A percentile compares a stretch with the other conserved stretches of the same genome.
Conservation (phyloP, 2,797 vertebrate genomes). For the Phoeniculus purpureus region DNA sequence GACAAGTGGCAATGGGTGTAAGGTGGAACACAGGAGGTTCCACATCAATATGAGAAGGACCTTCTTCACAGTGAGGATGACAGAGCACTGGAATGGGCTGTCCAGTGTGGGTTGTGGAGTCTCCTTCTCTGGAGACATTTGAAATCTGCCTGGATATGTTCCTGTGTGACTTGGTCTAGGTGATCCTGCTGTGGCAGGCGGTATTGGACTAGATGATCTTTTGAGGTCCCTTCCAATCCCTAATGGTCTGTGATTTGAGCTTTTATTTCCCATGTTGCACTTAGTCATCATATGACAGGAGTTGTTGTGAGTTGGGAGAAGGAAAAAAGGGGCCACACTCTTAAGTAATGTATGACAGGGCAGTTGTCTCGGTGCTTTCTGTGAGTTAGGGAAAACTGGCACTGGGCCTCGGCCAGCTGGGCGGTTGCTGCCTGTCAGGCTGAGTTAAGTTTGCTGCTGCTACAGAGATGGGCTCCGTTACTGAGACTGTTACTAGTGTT, state of each 20-base stretch:
- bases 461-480: fast-evolving
- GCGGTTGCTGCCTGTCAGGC: neutral
- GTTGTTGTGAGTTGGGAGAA: neutral
- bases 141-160: too few relatives aligned
- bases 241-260: neutral
- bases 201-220: too few relatives aligned
- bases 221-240: too few relatives aligned
- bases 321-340: neutral
- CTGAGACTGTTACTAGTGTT: fast-evolving
- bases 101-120: too few relatives aligned
- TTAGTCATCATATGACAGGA: neutral
- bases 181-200: too few relatives aligned
- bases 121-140: too few relatives aligned
- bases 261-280: neutral
- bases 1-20: too few relatives aligned
- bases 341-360: neutral
- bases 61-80: too few relatives aligned
- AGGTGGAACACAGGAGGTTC: too few relatives aligned
- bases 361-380: neutral
- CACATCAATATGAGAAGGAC: too few relatives aligned
- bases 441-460: neutral
- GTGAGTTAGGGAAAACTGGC: neutral
- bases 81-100: too few relatives aligned
- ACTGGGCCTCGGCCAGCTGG: neutral
- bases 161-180: too few relatives aligned